Evolutionary conservation across 2,113 vertebrate species (phyloP).

Genomic region (Oxyura jamaicensis): DNA sequence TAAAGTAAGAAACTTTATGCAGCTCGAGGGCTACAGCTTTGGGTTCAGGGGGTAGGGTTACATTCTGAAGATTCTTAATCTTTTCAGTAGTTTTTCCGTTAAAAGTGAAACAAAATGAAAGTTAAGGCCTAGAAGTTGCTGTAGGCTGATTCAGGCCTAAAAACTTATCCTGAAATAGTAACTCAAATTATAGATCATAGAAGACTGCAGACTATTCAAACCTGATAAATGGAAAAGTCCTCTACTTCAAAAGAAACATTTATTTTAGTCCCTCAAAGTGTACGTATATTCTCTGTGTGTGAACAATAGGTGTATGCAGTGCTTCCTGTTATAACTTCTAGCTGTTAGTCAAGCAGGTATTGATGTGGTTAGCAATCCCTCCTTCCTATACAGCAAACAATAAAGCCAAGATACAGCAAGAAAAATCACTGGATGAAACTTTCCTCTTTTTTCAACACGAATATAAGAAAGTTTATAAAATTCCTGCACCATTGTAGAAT

Average conservation of each 20-base stretch:
- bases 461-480: background rate
- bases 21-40: background rate
- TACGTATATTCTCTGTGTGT: background rate
- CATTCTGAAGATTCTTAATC: background rate
- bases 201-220: background rate
- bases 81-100: background rate
- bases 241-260: background rate
- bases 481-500: background rate
- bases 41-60: background rate
- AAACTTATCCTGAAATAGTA: background rate
- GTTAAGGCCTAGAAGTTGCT: background rate
- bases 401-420: background rate
- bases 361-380: background rate
- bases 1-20: background rate
- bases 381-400: background rate
- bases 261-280: background rate
- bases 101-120: background rate
- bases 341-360: background rate
- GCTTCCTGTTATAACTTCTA: background rate
- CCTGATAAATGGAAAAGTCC: background rate
- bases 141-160: background rate
- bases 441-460: background rate
- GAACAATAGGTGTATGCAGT: background rate
- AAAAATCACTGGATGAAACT: background rate
- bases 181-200: background rate